A percentile compares a stretch with the other conserved stretches of the same genome.
Evolutionary conservation across 2,888 invertebrate genomes (phyloP).

Genomic region (Hypolimnas misippus): DNA sequence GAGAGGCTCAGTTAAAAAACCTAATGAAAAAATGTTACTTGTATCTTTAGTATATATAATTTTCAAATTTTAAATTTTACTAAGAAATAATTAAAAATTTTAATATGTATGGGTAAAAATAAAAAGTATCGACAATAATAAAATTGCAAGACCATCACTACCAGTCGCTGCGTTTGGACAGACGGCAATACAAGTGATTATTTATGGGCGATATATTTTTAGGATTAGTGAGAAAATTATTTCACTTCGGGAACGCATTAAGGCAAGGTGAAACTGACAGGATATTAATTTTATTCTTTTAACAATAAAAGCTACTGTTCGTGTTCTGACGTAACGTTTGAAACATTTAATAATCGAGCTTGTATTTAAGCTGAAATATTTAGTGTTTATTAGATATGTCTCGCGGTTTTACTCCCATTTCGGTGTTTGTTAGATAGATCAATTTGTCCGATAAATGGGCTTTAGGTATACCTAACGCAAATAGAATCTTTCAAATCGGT

Average conservation of each 20-base stretch:
- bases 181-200: constrained; percentile 68
- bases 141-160: too few species aligned
- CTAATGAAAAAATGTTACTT: too few species aligned
- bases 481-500: too few species aligned
- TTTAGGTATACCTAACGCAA: too few species aligned
- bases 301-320: constrained; percentile 45
- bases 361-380: background rate
- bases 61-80: too few species aligned
- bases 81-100: too few species aligned
- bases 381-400: background rate
- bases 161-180: constrained; percentile 66
- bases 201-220: constrained; percentile 79
- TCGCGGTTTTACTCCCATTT: too few species aligned
- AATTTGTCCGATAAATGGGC: too few species aligned
- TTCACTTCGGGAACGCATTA: constrained; percentile 69
- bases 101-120: background rate
- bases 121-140: background rate
- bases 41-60: too few species aligned
- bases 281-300: constrained; percentile 57
- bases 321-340: constrained; percentile 18
- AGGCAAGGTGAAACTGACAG: constrained; percentile 46
- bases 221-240: constrained; percentile 80
- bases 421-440: too few species aligned
- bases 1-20: too few species aligned
- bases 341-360: background rate